Percentiles rank a stretch among this genome's conserved stretches.
phyloP scores from a whole-genome alignment of 2,888 invertebrate species.

The Stenchaetothrips biformis region DNA sequence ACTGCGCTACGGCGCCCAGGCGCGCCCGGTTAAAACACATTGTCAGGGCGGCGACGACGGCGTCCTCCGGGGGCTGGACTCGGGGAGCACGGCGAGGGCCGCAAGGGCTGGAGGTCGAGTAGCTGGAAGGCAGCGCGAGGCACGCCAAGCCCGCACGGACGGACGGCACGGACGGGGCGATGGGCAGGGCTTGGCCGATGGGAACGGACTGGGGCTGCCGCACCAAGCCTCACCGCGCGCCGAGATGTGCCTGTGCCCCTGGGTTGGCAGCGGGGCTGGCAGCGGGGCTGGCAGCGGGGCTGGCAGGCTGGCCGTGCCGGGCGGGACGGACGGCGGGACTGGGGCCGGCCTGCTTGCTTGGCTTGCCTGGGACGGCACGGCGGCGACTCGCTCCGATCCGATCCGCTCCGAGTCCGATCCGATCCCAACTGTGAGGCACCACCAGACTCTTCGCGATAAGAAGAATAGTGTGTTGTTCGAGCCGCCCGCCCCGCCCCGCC shows the following conservation, averaged over 20 bases:
- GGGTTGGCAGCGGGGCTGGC: neutral
- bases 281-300: neutral
- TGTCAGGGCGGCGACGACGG: too few relatives aligned
- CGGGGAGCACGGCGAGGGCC: too few relatives aligned
- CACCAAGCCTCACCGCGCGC: neutral
- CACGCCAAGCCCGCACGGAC: neutral
- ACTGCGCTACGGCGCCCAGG: neutral
- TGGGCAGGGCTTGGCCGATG: neutral
- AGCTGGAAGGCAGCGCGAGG: too few relatives aligned
- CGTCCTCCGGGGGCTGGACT: too few relatives aligned
- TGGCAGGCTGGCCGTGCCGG: neutral
- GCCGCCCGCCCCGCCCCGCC: conserved; percentile 2
- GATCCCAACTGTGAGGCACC: neutral
- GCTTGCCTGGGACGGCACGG: too few relatives aligned
- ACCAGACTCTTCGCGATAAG: conserved; percentile 18
- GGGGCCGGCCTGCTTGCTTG: too few relatives aligned
- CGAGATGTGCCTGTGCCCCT: neutral
- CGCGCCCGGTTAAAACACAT: neutral
- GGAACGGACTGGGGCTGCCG: neutral
- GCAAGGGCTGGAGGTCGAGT: too few relatives aligned
- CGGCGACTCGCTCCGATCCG: too few relatives aligned
- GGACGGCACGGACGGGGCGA: neutral
- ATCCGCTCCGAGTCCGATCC: neutral
- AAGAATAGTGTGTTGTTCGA: neutral
- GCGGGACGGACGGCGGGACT: neutral